These are phyloP conservation scores for Myiopsitta monachus DNA, from an alignment of 2,113 vertebrate species.

Conservation along the genomic window DNA sequence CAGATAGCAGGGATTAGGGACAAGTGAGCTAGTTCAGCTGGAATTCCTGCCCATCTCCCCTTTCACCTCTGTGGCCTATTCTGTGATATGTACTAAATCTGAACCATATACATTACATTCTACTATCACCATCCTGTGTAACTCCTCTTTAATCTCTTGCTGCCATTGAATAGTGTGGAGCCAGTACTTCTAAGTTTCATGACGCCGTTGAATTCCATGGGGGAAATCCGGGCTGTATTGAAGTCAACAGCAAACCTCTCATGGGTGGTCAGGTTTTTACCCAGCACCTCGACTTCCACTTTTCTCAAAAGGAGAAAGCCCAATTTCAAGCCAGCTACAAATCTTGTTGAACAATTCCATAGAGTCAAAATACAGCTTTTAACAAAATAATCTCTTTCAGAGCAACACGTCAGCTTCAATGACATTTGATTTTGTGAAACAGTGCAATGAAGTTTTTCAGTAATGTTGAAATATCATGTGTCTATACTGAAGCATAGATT, in stretches of 20 bases:
- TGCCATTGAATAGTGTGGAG: conserved; percentile 53
- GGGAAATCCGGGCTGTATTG: conserved; percentile 29
- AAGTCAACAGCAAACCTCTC: conserved; percentile 7
- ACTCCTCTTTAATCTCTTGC: conserved; percentile 54
- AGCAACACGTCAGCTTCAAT: background rate
- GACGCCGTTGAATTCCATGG: conserved; percentile 17
- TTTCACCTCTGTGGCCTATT: conserved; percentile 27
- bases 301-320: background rate
- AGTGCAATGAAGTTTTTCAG: background rate
- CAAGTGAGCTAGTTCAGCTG: conserved; percentile 19
- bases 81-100: conserved; percentile 31
- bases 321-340: background rate
- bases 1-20: conserved; percentile 36
- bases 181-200: conserved; percentile 43
- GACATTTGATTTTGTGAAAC: background rate
- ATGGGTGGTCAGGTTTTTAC: conserved; percentile 47
- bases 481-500: background rate
- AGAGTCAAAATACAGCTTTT: background rate
- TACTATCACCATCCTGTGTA: conserved; percentile 14
- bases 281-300: background rate
- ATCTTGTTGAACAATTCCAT: background rate
- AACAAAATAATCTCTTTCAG: background rate
- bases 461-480: background rate
- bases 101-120: conserved; percentile 33
- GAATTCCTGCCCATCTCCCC: conserved; percentile 40